Base-by-base conservation (phyloP, 2,113 vertebrate genomes). In the Halichoeres trimaculatus region DNA sequence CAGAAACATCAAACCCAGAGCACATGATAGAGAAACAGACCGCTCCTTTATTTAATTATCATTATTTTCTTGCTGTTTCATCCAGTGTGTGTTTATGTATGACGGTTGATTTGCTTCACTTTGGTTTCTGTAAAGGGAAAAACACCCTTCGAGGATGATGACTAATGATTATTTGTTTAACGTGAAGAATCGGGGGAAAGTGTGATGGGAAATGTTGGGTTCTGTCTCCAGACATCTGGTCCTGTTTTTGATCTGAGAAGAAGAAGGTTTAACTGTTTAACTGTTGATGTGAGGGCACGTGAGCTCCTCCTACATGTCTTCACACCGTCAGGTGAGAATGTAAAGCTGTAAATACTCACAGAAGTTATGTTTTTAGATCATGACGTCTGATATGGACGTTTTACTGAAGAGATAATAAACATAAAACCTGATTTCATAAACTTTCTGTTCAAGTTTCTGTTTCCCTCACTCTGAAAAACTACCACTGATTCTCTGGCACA, bases 401-500 rank as follows among this genome's bases (percentile, higher is more conserved):
- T 77, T 53, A 77, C 10, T 57, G 13, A 78, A 65, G 23, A 67
- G 16, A 41, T 43, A 68, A 72, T 78, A 65, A 81, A 74, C 1
- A 10, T 54, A 16, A 69, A 43, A 56, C 3, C 5, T 63, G 30
- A 72, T 75, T 78, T 78, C 35, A 43, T 66, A 78, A 8, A 5
- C 24, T 7, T 48, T 20, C n/a, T n/a, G 66, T 68, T 10, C 7
- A 22, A 8, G 19, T 48, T 43, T n/a, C 4, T 48, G 19, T 20
- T 48, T 48, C 45, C 17, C n/a, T 48, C n/a, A 2, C 2, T 20
- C 9, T n/a, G 19, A n/a, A 1, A 48, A 20, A 48, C 19, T 10
- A 10, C 19, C n/a, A 17, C 17, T 17, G 3, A 17, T 40, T 30
- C 30, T 30, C 30, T 30, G 6, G 6, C 3, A 30, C 30, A 30